These are phyloP conservation scores for Drosophila pachea DNA, from an alignment of 1,140 invertebrate genomes.

Conservation along the genomic window DNA sequence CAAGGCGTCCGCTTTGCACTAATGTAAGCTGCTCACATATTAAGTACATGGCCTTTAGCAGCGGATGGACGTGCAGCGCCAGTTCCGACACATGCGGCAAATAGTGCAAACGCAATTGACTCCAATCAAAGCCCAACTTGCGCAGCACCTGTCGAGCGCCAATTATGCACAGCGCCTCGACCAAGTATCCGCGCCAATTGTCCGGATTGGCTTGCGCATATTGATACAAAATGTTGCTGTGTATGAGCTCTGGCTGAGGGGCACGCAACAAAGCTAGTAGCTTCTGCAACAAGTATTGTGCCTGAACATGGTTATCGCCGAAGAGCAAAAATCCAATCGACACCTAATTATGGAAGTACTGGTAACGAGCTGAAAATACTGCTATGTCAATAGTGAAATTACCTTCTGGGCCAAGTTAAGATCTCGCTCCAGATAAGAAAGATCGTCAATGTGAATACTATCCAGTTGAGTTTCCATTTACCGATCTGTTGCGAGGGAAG, in stretches of 20 bases:
- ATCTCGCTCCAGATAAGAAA: slow-evolving; percentile 64
- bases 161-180: slow-evolving; percentile 69
- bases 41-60: slow-evolving; percentile 63
- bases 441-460: slow-evolving; percentile 53
- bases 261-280: slow-evolving; percentile 34
- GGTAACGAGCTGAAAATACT: background rate
- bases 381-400: background rate
- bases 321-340: slow-evolving; percentile 62
- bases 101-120: slow-evolving; percentile 56
- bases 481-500: slow-evolving; percentile 35
- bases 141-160: slow-evolving; percentile 57
- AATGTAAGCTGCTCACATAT: slow-evolving; percentile 65
- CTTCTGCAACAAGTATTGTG: slow-evolving; percentile 60
- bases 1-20: slow-evolving; percentile 53
- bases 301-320: slow-evolving; percentile 48
- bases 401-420: slow-evolving; percentile 62
- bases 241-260: slow-evolving; percentile 1
- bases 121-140: slow-evolving; percentile 58
- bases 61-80: slow-evolving; percentile 62
- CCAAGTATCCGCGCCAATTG: slow-evolving; percentile 50
- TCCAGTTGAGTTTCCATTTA: slow-evolving; percentile 37
- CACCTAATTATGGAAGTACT: slow-evolving; percentile 39
- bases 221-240: slow-evolving; percentile 53
- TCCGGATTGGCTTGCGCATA: slow-evolving; percentile 51
- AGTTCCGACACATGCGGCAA: slow-evolving; percentile 61